Percentiles rank a stretch among this genome's conserved stretches.
phyloP scores from a whole-genome alignment of 2,113 vertebrate genomes.

The Elephas maximus region DNA sequence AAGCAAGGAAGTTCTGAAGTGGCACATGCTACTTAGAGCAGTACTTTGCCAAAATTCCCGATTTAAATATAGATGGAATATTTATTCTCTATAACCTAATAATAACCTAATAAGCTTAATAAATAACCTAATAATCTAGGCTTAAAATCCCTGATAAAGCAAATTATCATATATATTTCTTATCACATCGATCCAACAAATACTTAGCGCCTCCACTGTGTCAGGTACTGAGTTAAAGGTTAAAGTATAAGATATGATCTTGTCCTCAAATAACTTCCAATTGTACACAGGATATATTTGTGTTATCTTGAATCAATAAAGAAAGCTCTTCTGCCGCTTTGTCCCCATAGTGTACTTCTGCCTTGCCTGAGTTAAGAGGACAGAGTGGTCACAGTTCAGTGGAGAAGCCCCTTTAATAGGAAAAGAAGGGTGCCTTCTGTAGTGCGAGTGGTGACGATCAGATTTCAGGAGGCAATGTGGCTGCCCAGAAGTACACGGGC shows the following conservation, averaged over 20 bases:
- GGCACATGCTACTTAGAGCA: not conserved
- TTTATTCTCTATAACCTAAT: not conserved
- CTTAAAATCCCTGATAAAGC: slow-evolving; percentile 62
- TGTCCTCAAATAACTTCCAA: not conserved
- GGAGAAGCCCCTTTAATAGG: slow-evolving; percentile 19
- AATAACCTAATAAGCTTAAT: too few species aligned
- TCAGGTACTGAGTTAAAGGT: not conserved
- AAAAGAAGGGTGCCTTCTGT: slow-evolving; percentile 45
- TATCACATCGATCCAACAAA: slow-evolving; percentile 7
- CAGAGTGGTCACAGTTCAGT: not conserved
- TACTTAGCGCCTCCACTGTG: not conserved
- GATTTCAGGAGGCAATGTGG: slow-evolving; percentile 35
- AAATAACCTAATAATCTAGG: not conserved
- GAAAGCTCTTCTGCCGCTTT: not conserved
- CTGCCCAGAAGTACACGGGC: not conserved
- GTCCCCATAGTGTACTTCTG: not conserved
- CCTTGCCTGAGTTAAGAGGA: slow-evolving; percentile 3
- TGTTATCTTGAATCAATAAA: not conserved
- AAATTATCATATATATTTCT: not conserved
- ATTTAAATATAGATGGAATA: slow-evolving; percentile 23
- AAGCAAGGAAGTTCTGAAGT: not conserved
- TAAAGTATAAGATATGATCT: not conserved
- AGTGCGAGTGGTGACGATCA: not conserved
- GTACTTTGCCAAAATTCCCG: not conserved
- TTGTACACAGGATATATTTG: not conserved